Base-by-base conservation (phyloP, 2,888 invertebrate species). In the Macropis europaea region DNA sequence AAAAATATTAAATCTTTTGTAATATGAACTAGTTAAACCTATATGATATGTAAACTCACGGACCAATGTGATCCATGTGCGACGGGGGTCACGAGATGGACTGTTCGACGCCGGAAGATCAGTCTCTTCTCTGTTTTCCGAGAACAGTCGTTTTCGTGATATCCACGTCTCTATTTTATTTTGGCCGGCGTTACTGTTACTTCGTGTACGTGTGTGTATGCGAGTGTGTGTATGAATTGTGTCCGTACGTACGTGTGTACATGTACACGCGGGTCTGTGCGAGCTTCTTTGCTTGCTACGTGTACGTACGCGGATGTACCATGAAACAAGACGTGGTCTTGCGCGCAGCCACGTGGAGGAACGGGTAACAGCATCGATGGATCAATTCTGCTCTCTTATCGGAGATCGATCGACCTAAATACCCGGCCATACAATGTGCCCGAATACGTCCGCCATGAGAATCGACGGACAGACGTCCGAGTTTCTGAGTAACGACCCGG, bases 41-140 rank as follows among this genome's bases (percentile, higher is more conserved):
- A 79, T 72, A 73, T 79, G 78, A 79, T 79, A 86, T 89, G 90
- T 87, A 89, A 90, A 90, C 87, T 90, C 90, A 91, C 90, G 91
- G 91, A 92, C 90, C 92, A 92, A 92, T 91, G 89, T 92, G 92
- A 92, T 92, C 91, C 90, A 90, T 71, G 85, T n/a, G 86, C 85
- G 87, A 87, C 88, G 87, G 86, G 87, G 84, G 82, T 69, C 68
- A 62, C 70, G 57, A 48, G 36, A 36, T 67, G 26, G 34, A 7
- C 24, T 13, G 50, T 26, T 24, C 47, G 17, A 56, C 28, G 26
- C 13, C 17, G 13, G 15, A 40, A n/a, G 4, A 22, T 13, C 22
- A 26, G 19, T 13, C 7, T 19, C 5, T 1, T 11, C 7, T 32
- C 56, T 11, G n/a, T 13, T 22, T 2, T 11, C 32, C 15, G 34